Evolutionary conservation across 2,113 vertebrate species (phyloP), one percentile per base, ranked within the genome.

Genomic region (Eleginops maclovinus): DNA sequence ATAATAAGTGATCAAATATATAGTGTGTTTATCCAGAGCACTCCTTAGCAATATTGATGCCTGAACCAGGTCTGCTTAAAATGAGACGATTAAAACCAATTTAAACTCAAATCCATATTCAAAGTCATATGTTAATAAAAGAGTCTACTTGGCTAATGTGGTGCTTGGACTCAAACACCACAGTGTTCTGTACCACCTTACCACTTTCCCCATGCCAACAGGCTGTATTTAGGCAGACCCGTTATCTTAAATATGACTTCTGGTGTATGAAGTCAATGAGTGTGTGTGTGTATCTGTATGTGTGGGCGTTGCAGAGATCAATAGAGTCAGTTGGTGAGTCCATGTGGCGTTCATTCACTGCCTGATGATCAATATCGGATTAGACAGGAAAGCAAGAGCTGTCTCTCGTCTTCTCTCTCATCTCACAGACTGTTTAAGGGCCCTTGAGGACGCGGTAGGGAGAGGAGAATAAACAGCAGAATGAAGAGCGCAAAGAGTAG

Each of bases 361-460:
- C 64, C 75, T 65, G 43, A 62, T 88, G 86, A 93, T 92, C 90
- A 85, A 89, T 74, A 90, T 0, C 53, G 86, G 88, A 92, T 91
- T 86, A 83, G 73, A 75, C 63, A 81, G 58, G 82, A 73, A 62
- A 64, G 73, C 44, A 46, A 72, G 14, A 56, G 36, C 49, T 56
- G 73, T 41, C 69, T 76, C 60, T 31, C 24, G 44, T 9, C 10
- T 47, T 56, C 49, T 28, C 50, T 64, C 62, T 75, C 75, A 21
- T 68, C 46, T 56, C 59, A 50, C 5, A 5, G 55, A 79, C 31
- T 74, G 54, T 77, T 77, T 56, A 51, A 81, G 21, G 60, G n/a
- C 63, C 22, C 64, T 44, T 36, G 41, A 70, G 55, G 62, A 67
- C 40, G 11, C 69, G 6, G 49, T 1, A 36, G 54, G 6, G 17